phyloP scores from a whole-genome alignment of 2,888 invertebrate genomes.

The Volucella bombylans region DNA sequence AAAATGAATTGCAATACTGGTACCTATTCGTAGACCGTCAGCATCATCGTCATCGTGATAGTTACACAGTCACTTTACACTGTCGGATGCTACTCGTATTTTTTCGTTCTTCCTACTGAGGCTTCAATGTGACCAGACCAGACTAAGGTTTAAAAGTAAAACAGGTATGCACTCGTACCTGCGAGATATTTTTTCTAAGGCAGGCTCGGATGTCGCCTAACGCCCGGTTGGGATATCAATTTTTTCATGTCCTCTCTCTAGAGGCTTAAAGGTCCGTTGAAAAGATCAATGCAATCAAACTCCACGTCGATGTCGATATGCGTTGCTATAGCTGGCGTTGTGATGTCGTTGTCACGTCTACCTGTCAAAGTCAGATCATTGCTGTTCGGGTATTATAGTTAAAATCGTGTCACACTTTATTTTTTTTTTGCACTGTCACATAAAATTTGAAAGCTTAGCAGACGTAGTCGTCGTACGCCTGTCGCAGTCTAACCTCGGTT shows the following conservation, averaged over 20 bases:
- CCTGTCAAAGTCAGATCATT: conserved; percentile 69
- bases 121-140: conserved; percentile 41
- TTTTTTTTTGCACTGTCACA: conserved; percentile 41
- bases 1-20: conserved; percentile 45
- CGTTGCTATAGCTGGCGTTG: conserved; percentile 3
- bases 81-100: background rate
- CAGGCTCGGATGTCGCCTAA: no score
- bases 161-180: conserved; percentile 25
- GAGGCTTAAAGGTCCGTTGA: background rate
- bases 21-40: no score
- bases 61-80: conserved; percentile 30
- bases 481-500: conserved; percentile 41
- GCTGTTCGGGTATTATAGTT: conserved; percentile 50
- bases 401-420: conserved; percentile 50
- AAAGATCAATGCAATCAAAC: conserved; percentile 30
- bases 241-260: background rate
- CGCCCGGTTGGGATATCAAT: no score
- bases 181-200: conserved; percentile 5
- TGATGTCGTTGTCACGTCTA: conserved; percentile 58
- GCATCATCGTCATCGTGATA: conserved; percentile 22
- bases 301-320: conserved; percentile 29
- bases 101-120: background rate
- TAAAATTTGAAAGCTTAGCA: conserved; percentile 64
- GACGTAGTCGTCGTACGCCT: conserved; percentile 59
- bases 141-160: conserved; percentile 42